phyloP scores from a whole-genome alignment of 2,888 invertebrate species.

The Chorisops tibialis region DNA sequence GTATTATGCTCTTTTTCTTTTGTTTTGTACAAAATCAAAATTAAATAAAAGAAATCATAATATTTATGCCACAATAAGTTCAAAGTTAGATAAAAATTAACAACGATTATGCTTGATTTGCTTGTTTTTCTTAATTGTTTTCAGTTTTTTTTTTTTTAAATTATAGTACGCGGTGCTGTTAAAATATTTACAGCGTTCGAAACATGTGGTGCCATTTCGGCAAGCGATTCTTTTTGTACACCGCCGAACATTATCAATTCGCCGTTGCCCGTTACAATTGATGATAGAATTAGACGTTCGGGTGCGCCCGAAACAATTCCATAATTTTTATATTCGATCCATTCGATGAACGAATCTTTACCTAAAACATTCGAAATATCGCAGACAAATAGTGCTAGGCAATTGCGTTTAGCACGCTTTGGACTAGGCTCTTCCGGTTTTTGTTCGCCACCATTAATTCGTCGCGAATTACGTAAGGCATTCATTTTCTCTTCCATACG shows the following conservation, averaged over 20 bases:
- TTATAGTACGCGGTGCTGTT: conserved; percentile 67
- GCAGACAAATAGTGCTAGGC: conserved; percentile 79
- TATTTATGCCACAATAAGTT: too few species aligned
- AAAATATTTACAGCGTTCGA: conserved; percentile 76
- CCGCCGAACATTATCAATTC: conserved; percentile 97
- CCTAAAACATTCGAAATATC: conserved; percentile 74
- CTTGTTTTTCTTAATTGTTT: too few species aligned
- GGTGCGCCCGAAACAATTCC: conserved; percentile 69
- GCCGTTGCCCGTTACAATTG: conserved; percentile 82
- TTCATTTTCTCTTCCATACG: conserved; percentile 63
- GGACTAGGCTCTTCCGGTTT: conserved; percentile 51
- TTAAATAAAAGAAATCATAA: too few species aligned
- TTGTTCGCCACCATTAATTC: conserved; percentile 32
- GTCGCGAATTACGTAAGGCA: conserved; percentile 46
- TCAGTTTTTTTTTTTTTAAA: conserved; percentile 49
- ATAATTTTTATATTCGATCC: conserved; percentile 57
- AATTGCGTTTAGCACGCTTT: conserved; percentile 63
- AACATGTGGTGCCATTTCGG: conserved; percentile 63
- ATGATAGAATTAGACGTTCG: conserved; percentile 86
- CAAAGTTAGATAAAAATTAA: too few species aligned
- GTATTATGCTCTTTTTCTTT: too few species aligned
- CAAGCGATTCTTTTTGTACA: conserved; percentile 74
- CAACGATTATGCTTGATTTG: too few species aligned
- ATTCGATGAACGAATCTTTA: conserved; percentile 54
- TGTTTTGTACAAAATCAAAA: too few species aligned